Percentiles rank a stretch among this genome's conserved stretches.
These are phyloP conservation scores for Carollia perspicillata DNA, from an alignment of 2,113 vertebrate genomes.

Conservation along the genomic window DNA sequence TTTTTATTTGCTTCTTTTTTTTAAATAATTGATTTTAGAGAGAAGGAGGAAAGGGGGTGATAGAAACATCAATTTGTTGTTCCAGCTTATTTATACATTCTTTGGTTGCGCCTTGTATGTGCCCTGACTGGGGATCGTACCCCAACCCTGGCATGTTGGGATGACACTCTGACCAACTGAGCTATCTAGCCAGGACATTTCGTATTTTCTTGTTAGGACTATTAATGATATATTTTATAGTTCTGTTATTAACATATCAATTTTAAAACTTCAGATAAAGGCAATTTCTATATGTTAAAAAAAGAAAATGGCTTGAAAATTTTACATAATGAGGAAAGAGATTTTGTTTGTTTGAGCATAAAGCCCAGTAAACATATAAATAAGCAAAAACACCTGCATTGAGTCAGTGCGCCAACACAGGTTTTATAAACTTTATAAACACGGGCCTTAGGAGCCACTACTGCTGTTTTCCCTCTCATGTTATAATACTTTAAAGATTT, in stretches of 20 bases:
- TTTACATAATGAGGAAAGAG: neutral
- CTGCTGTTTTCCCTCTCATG: neutral
- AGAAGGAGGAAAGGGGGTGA: no score
- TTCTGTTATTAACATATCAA: neutral
- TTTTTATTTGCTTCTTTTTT: neutral
- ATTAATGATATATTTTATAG: neutral
- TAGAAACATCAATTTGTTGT: no score
- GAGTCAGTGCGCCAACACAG: neutral
- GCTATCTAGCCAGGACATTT: no score
- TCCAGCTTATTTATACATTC: no score
- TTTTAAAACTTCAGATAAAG: neutral
- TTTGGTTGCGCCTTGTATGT: no score
- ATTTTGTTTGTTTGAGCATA: neutral
- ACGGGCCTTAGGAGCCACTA: neutral
- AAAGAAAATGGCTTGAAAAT: neutral
- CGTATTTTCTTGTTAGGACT: neutral
- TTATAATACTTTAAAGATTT: constrained; percentile 16
- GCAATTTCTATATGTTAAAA: neutral
- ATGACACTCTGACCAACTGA: no score
- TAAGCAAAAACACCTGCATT: neutral
- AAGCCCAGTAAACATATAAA: neutral
- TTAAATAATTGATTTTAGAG: no score
- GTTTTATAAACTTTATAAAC: neutral
- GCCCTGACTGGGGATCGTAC: no score
- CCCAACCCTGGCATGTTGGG: no score